Conservation (phyloP, 2,113 vertebrate genomes). For the Hyla sarda region DNA sequence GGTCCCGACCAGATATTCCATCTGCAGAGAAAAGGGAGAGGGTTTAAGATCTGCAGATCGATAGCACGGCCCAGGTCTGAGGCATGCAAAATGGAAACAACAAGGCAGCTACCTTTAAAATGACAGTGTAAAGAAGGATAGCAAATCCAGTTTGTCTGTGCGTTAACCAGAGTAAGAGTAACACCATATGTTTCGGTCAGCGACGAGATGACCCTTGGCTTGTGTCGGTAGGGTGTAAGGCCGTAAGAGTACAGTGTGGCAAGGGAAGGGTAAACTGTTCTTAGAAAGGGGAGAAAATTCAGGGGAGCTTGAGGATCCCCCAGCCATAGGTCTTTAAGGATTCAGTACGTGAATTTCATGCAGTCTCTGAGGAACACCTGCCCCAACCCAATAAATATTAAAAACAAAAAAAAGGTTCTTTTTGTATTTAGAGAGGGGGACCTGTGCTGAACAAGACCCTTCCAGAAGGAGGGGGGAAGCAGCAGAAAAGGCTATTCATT, state of each 20-base stretch:
- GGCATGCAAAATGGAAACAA: neutral
- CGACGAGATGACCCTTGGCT: neutral
- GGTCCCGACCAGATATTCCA: slow-evolving; percentile 82
- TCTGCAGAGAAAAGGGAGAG: slow-evolving; percentile 68
- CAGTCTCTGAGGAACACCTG: neutral
- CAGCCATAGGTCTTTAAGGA: neutral
- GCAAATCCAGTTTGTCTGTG: neutral
- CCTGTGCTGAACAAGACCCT: slow-evolving; percentile 32
- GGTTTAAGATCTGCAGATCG: neutral
- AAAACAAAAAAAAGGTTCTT: slow-evolving; percentile 24
- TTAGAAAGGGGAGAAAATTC: neutral
- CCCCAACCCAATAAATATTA: neutral
- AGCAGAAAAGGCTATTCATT: neutral
- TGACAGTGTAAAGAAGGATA: neutral
- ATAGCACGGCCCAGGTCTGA: neutral
- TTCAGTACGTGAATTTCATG: slow-evolving; percentile 35
- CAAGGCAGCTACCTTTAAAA: neutral
- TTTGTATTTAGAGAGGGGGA: slow-evolving; percentile 11
- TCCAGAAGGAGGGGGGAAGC: neutral
- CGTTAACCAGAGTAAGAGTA: neutral
- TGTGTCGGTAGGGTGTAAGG: too few species aligned
- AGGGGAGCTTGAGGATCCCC: neutral
- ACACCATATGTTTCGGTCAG: too few species aligned
- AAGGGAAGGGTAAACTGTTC: neutral
- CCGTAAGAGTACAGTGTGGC: neutral